A percentile compares a stretch with the other conserved stretches of the same genome.
Evolutionary conservation across 2,888 invertebrate species (phyloP).

Genomic region (Clitarchus hookeri): DNA sequence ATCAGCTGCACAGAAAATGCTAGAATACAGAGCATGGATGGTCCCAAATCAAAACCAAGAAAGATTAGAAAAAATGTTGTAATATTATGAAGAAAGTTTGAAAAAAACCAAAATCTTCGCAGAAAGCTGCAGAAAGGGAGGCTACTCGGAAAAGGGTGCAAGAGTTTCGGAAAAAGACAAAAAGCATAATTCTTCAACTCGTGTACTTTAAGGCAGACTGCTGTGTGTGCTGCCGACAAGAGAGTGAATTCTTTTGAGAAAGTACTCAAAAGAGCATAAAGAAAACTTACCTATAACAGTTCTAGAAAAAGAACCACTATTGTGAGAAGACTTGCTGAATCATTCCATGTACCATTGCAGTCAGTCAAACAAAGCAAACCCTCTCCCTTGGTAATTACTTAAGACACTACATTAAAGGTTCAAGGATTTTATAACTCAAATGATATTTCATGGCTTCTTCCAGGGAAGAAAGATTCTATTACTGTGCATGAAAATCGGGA

Average conservation of each 20-base stretch:
- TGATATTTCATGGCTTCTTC: conserved; percentile 2
- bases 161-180: not conserved
- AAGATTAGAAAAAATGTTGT: not conserved
- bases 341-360: not conserved
- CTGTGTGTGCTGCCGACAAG: not conserved
- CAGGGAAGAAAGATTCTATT: not conserved
- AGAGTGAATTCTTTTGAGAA: not conserved
- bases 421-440: not conserved
- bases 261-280: not conserved
- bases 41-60: not conserved
- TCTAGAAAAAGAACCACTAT: not conserved
- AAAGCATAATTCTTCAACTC: not conserved
- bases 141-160: not conserved
- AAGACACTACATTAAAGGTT: not conserved
- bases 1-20: not conserved
- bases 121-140: conserved; percentile 1
- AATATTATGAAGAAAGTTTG: not conserved
- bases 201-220: not conserved
- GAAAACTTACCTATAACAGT: not conserved
- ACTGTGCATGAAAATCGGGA: not conserved
- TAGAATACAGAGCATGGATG: not conserved
- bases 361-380: not conserved
- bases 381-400: not conserved
- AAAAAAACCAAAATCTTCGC: not conserved
- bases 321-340: not conserved